Evolutionary conservation across 2,113 vertebrate species (phyloP).

Genomic region (Copsychus sechellarum): DNA sequence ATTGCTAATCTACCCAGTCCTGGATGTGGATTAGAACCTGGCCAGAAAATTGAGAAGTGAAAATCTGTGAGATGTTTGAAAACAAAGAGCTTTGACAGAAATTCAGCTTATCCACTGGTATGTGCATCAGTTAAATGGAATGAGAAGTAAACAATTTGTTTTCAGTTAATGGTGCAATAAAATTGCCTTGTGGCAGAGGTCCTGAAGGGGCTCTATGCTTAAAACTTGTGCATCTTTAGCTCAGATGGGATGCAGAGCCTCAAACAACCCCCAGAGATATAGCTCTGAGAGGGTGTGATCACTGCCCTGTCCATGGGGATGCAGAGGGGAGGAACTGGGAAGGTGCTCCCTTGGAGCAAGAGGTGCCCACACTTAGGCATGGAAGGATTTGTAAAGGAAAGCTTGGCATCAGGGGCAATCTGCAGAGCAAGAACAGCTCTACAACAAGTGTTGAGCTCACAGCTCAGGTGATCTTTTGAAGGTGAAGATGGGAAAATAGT

Average conservation of each 20-base stretch:
- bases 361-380: no score
- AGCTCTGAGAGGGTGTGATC: no score
- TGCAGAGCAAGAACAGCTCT: not conserved
- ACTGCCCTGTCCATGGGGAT: not conserved
- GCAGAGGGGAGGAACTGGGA: no score
- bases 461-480: not conserved
- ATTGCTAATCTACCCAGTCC: not conserved
- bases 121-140: not conserved
- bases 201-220: no score
- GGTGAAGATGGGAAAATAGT: not conserved
- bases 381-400: not conserved
- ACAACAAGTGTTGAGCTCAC: not conserved
- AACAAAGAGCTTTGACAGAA: not conserved
- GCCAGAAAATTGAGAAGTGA: not conserved
- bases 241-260: not conserved
- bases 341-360: not conserved
- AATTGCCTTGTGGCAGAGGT: not conserved
- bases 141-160: not conserved
- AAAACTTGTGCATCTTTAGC: not conserved
- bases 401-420: not conserved
- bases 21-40: not conserved
- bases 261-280: rapidly evolving
- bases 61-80: not conserved
- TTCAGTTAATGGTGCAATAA: not conserved
- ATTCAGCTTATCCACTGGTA: not conserved